These are phyloP conservation scores for Hydrozoanthus gracilis DNA, from an alignment of 92 coral and sea anemone genomes.

Conservation along the genomic window DNA sequence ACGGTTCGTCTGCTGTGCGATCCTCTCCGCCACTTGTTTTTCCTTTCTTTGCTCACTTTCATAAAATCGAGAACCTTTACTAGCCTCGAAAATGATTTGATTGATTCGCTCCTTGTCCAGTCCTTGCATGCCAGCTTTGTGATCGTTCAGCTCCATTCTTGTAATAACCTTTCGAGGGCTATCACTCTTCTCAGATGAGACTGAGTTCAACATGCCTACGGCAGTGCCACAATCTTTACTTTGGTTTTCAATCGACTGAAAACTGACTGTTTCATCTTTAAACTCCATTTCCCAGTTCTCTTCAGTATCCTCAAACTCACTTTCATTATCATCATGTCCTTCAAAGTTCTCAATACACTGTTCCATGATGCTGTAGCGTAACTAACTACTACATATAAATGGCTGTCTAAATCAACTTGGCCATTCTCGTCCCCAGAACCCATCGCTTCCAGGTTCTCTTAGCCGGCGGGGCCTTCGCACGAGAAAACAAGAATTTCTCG, in stretches of 20 bases:
- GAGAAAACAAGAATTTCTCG: too few species aligned
- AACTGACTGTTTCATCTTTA: background rate
- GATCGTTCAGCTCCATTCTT: slow-evolving; percentile 94
- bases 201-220: background rate
- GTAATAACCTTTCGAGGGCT: slow-evolving; percentile 51
- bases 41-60: slow-evolving; percentile 92
- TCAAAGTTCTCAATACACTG: background rate
- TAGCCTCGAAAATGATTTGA: slow-evolving; percentile 92
- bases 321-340: background rate
- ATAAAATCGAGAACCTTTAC: slow-evolving; percentile 95
- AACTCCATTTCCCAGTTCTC: slow-evolving; percentile 36
- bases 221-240: background rate
- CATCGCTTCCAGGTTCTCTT: too few species aligned
- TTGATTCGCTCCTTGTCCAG: slow-evolving; percentile 90
- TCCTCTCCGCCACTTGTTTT: slow-evolving; percentile 85
- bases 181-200: background rate
- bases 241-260: background rate
- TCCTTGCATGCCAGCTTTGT: slow-evolving; percentile 98
- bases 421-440: too few species aligned
- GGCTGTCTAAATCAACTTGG: background rate
- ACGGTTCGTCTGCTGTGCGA: slow-evolving; percentile 62
- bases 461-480: too few species aligned
- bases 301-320: slow-evolving; percentile 30
- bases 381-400: background rate
- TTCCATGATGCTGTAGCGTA: background rate